These are phyloP conservation scores for Cephus runcator DNA, from an alignment of 2,888 invertebrate genomes.

Conservation along the genomic window DNA sequence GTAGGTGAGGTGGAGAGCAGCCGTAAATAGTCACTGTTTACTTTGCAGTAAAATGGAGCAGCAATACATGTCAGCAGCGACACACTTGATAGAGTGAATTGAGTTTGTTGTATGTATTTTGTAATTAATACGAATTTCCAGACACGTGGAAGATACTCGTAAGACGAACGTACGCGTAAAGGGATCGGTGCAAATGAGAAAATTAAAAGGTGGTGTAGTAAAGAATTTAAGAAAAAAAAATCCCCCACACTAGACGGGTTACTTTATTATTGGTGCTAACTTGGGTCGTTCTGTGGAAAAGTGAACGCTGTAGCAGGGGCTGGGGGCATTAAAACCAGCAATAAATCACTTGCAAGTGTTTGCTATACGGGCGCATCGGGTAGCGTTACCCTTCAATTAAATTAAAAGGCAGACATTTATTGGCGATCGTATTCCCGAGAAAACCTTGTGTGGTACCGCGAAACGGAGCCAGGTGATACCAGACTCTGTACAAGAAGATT, in stretches of 20 bases:
- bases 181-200: neutral
- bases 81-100: constrained; percentile 43
- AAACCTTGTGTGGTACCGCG: neutral
- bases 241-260: constrained; percentile 13
- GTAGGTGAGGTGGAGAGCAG: neutral
- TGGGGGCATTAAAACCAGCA: constrained; percentile 46
- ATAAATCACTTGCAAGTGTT: constrained; percentile 52
- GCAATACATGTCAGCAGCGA: constrained; percentile 35
- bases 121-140: constrained; percentile 14
- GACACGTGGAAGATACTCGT: neutral
- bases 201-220: neutral
- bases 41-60: constrained; percentile 13
- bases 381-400: constrained; percentile 27
- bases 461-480: neutral
- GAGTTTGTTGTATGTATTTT: constrained; percentile 52
- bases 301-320: constrained; percentile 29
- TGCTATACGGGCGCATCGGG: constrained; percentile 22
- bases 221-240: neutral
- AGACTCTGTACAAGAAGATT: neutral
- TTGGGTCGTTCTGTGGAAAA: constrained; percentile 21
- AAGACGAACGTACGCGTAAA: neutral
- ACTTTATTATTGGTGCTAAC: constrained; percentile 48
- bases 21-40: neutral
- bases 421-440: constrained; percentile 20
- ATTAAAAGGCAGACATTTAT: constrained; percentile 35